Conservation (phyloP, 2,113 vertebrate genomes). For the Nicator chloris region DNA sequence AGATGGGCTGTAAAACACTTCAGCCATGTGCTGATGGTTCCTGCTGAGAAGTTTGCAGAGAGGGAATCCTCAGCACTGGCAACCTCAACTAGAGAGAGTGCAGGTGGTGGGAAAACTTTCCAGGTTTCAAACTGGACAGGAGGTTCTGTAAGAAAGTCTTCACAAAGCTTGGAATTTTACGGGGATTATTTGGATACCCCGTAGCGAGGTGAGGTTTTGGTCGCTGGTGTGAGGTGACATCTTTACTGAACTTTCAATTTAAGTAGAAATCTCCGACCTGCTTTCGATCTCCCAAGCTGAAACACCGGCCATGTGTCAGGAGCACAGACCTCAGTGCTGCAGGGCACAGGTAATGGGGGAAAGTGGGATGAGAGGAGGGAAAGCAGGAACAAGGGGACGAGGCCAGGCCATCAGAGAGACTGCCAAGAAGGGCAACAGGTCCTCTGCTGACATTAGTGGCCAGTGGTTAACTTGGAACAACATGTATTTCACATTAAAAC, state of each 20-base stretch:
- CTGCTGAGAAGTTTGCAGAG: background rate
- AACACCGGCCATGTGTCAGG: fast-evolving
- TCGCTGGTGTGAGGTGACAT: background rate
- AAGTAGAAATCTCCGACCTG: background rate
- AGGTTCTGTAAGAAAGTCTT: background rate
- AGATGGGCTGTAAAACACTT: background rate
- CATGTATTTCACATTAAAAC: slow-evolving; percentile 40
- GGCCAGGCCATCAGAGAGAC: background rate
- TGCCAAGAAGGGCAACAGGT: background rate
- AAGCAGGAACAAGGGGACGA: background rate
- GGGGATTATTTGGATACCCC: fast-evolving
- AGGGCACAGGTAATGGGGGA: background rate
- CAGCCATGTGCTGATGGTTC: background rate
- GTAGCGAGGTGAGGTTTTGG: background rate
- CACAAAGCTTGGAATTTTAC: background rate
- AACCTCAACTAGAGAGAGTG: background rate
- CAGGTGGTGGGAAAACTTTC: background rate
- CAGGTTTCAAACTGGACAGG: background rate
- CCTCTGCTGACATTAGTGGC: background rate
- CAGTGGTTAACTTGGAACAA: background rate
- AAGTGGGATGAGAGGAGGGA: background rate
- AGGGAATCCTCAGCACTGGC: background rate
- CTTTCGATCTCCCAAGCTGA: background rate
- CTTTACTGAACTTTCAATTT: background rate
- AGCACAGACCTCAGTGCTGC: background rate